These are phyloP conservation scores for Dinoponera quadriceps DNA, from an alignment of 1,140 invertebrate species.

Conservation along the genomic window DNA sequence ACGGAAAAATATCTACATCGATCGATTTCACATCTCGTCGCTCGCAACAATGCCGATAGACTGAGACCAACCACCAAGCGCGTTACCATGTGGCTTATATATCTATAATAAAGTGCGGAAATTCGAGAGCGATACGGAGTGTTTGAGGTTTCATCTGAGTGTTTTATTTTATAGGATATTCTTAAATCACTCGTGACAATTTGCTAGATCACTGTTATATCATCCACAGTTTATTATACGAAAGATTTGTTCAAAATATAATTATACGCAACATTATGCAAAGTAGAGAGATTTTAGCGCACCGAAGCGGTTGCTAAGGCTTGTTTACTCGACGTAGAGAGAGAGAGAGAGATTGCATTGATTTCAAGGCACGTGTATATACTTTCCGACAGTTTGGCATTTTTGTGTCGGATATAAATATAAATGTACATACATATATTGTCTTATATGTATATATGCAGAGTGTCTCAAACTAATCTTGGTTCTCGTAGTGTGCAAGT, in stretches of 20 bases:
- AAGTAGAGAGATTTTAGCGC: neutral
- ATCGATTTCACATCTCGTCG: neutral
- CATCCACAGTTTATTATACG: neutral
- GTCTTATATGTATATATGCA: too few species aligned
- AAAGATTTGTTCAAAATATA: slow-evolving; percentile 20
- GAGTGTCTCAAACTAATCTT: too few species aligned
- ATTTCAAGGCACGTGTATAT: slow-evolving; percentile 48
- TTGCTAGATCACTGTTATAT: neutral
- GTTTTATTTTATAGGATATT: neutral
- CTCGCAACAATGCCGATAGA: slow-evolving; percentile 35
- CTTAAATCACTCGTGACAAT: neutral
- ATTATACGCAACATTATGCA: neutral
- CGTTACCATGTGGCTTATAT: slow-evolving; percentile 48
- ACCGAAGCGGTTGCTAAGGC: slow-evolving; percentile 72
- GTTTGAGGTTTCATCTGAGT: neutral
- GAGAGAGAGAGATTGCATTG: slow-evolving; percentile 61
- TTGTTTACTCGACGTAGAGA: slow-evolving; percentile 68
- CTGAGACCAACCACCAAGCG: slow-evolving; percentile 44
- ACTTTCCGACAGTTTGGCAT: slow-evolving; percentile 11
- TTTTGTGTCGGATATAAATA: slow-evolving; percentile 33
- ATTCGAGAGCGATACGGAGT: slow-evolving; percentile 27
- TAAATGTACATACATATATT: neutral
- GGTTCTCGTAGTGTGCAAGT: too few species aligned
- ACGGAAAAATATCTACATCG: neutral
- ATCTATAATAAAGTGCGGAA: slow-evolving; percentile 43